Percentiles rank a stretch among this genome's conserved stretches.
These are phyloP conservation scores for Siniperca undulata DNA, from an alignment of 2,797 vertebrate genomes.

Conservation along the genomic window DNA sequence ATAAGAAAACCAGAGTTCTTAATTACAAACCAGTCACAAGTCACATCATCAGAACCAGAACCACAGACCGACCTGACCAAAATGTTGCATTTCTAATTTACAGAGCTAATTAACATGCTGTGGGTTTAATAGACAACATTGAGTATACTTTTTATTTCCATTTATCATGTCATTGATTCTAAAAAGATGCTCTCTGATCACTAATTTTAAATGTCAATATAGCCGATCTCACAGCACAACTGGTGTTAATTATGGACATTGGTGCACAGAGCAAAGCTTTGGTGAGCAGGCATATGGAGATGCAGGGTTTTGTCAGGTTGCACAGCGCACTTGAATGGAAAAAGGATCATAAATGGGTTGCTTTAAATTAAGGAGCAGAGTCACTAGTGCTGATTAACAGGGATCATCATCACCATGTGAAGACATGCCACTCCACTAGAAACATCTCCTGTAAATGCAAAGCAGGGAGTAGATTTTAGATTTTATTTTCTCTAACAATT, in stretches of 20 bases:
- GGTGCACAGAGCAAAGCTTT: not conserved
- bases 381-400: constrained; percentile 10
- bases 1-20: too few relatives aligned
- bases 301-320: not conserved
- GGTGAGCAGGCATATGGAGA: not conserved
- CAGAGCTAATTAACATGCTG: not conserved
- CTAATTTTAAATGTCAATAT: constrained; percentile 7
- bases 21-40: too few relatives aligned
- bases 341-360: not conserved
- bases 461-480: not conserved
- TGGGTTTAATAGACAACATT: not conserved
- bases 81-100: not conserved
- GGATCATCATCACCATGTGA: not conserved
- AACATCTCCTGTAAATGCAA: not conserved
- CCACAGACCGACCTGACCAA: not conserved
- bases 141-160: not conserved
- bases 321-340: not conserved
- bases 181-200: constrained; percentile 4
- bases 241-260: not conserved
- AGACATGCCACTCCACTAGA: not conserved
- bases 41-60: too few relatives aligned
- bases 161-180: not conserved
- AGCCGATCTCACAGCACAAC: not conserved
- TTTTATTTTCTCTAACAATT: not conserved
- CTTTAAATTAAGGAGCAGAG: constrained; percentile 8